Base-by-base conservation (phyloP, 1,140 invertebrate species). In the Pteromalus puparum region DNA sequence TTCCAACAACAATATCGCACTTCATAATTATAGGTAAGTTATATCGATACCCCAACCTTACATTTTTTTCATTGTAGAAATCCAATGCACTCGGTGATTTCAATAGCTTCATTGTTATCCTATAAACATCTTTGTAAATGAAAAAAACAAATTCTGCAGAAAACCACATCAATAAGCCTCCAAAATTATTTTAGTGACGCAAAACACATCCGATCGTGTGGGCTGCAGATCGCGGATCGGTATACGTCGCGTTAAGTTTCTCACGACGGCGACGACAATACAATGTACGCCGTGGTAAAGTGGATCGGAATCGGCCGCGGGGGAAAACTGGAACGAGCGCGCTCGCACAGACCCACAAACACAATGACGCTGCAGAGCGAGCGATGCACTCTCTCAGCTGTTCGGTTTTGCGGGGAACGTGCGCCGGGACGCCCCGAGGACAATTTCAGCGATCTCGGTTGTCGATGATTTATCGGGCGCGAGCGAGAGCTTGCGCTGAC, bases 311-410 rank as follows among this genome's bases (percentile, higher is more conserved):
- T 75, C 38, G 53, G 42, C 34, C 42, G 76, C 65, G 15, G 67
- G 38, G 74, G 75, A n/a, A 80, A 72, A 68, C 38, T 84, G 61
- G 77, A 84, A 80, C 73, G 79, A 38, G 21, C 28, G 65, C 79
- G 26, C n/a, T 42, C 12, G 28, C 18, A 21, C 9, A 77, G 82
- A 83, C 76, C 67, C 76, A 79, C 76, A 73, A 79, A 84, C 68
- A 79, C 82, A 84, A 83, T 83, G 81, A 76, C 81, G 61, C 1
- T 18, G 81, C 53, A 82, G 73, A 67, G 84, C 79, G 75, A 65
- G 65, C 24, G 21, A 61, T n/a, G 53, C 6, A 21, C 53, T 61
- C 21, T 81, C 79, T 72, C 72, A 67, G 72, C 72, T 82, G 72
- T 82, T 75, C 24, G 34, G 18, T 53, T 67, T 80, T 67, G 68